phyloP scores from a whole-genome alignment of 2,888 invertebrate genomes.

The Campoplex nolae region DNA sequence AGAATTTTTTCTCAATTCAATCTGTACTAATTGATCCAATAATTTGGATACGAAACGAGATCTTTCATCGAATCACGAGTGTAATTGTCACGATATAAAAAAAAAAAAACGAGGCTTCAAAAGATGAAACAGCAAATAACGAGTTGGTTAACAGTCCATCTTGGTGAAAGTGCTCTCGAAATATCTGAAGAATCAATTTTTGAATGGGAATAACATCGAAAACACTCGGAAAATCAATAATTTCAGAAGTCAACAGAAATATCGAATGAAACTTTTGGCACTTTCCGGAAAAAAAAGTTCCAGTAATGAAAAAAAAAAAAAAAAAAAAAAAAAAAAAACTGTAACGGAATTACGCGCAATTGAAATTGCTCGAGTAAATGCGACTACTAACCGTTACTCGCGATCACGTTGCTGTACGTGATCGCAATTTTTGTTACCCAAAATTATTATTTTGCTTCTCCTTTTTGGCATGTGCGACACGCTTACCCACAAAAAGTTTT shows the following conservation, averaged over 20 bases:
- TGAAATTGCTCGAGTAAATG: background rate
- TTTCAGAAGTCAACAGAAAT: background rate
- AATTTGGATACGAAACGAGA: background rate
- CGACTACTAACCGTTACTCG: constrained; percentile 13
- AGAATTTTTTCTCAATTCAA: background rate
- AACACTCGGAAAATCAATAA: no score
- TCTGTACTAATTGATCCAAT: background rate
- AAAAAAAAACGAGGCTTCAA: background rate
- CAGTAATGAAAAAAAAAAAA: background rate
- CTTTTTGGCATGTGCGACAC: background rate
- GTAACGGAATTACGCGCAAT: constrained; percentile 7
- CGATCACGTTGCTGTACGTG: constrained; percentile 29
- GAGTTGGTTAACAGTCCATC: background rate
- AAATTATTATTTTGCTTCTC: constrained; percentile 16
- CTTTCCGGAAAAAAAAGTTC: background rate
- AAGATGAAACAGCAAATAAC: background rate
- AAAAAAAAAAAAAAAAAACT: constrained; percentile 8
- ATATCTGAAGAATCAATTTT: background rate
- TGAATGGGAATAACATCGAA: no score
- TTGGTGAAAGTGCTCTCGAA: background rate
- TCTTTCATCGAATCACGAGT: background rate
- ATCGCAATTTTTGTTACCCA: constrained; percentile 31
- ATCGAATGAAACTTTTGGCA: background rate
- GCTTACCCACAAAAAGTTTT: constrained; percentile 14
- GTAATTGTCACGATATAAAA: background rate